Conservation (phyloP, 2,113 vertebrate genomes). For the Spermophilus dauricus region DNA sequence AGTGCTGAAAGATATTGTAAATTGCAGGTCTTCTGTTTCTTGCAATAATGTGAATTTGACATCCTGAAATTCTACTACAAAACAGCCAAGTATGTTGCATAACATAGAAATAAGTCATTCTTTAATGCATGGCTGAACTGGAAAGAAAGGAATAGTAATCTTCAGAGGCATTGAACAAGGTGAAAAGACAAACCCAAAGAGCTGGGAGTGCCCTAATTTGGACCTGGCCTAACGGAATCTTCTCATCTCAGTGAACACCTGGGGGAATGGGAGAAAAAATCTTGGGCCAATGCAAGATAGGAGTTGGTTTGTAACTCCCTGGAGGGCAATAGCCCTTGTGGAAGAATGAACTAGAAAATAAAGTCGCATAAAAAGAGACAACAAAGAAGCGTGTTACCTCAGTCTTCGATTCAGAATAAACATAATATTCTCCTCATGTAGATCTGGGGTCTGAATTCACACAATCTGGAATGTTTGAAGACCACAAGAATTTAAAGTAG, state of each 20-base stretch:
- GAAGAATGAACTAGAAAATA: not conserved
- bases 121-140: not conserved
- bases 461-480: not conserved
- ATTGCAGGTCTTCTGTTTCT: not conserved
- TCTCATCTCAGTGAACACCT: not conserved
- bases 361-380: not conserved
- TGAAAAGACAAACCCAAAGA: not conserved
- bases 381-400: not conserved
- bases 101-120: not conserved
- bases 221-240: not conserved
- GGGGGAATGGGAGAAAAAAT: not conserved
- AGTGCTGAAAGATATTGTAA: slow-evolving; percentile 8
- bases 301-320: not conserved
- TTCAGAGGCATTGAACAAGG: not conserved
- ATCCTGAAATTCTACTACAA: slow-evolving; percentile 12
- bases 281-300: not conserved
- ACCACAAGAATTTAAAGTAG: slow-evolving; percentile 34
- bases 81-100: not conserved
- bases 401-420: not conserved
- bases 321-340: not conserved
- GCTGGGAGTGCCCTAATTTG: not conserved
- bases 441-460: not conserved
- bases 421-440: not conserved
- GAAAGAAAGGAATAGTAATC: slow-evolving; percentile 28
- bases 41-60: not conserved